Evolutionary conservation across 2,888 invertebrate species (phyloP).

Genomic region (Sarcophaga subvicina): DNA sequence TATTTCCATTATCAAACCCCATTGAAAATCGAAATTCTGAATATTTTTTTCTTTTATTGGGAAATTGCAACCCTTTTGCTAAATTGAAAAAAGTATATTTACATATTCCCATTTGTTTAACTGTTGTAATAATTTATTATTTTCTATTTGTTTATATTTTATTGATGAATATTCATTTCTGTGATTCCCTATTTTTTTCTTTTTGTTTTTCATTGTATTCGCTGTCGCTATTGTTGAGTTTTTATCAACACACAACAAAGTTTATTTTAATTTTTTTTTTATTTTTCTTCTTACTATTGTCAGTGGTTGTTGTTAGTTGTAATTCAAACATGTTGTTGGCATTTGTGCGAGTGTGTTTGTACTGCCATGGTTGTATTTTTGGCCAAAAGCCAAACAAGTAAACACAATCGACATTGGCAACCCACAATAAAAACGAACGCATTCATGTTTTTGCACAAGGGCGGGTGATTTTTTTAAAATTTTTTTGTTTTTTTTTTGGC

Average conservation of each 20-base stretch:
- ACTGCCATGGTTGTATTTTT: constrained; percentile 32
- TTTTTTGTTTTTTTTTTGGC: background rate
- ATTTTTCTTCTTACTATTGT: constrained; percentile 10
- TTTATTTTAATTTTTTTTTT: constrained; percentile 6
- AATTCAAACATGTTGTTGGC: constrained; percentile 1
- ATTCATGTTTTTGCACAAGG: constrained; percentile 49
- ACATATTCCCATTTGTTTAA: background rate
- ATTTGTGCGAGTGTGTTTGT: background rate
- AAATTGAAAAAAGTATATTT: background rate
- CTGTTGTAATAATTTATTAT: background rate
- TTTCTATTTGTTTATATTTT: background rate
- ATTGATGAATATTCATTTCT: constrained; percentile 20
- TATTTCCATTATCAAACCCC: too few species aligned
- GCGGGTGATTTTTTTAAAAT: background rate
- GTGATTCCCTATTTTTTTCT: constrained; percentile 38
- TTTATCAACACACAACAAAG: background rate
- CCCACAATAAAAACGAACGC: constrained; percentile 46
- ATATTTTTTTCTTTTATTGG: background rate
- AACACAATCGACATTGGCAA: constrained; percentile 64
- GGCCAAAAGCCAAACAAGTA: constrained; percentile 63
- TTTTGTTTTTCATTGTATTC: constrained; percentile 6
- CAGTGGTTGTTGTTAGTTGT: constrained; percentile 48
- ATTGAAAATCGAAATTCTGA: background rate
- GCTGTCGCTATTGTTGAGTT: constrained; percentile 17
- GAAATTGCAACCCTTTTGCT: too few species aligned